Evolutionary conservation across 2,113 vertebrate species (phyloP), one percentile per base, ranked within the genome.

Genomic region (Conger conger): DNA sequence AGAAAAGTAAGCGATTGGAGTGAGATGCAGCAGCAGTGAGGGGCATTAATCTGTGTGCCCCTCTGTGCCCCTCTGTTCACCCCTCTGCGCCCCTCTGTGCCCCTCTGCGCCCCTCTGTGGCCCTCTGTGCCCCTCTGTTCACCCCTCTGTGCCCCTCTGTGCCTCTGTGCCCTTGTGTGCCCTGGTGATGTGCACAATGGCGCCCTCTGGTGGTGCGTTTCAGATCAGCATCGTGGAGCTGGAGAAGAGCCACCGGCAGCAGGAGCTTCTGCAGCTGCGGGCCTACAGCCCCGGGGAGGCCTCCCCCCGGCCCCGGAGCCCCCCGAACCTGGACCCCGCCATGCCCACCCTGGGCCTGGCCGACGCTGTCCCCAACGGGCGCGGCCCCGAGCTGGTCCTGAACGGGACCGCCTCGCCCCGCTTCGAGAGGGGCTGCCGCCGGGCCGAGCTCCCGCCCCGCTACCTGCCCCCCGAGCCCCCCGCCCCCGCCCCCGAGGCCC

Each of bases 141-240:
- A n/a, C n/a, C n/a, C n/a, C n/a, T n/a, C n/a, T n/a, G n/a, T n/a
- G n/a, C n/a, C n/a, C n/a, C n/a, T n/a, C n/a, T n/a, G n/a, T n/a
- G n/a, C n/a, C n/a, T n/a, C n/a, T n/a, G n/a, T n/a, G n/a, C n/a
- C n/a, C n/a, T n/a, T n/a, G 45, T 50, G 45, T 42, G 40, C 40
- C 60, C 60, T 18, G 23, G 6, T 27, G n/a, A n/a, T 33, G 11
- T 11, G 68, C 15, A 77, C 92, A 90, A 89, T 13, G 82, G 54
- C 85, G 83, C 90, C 89, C 86, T 83, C 91, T 92, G 89, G 73
- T 93, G 91, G 92, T 80, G 76, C n/a, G 87, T 88, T 86, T 30
- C 79, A 96, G 98, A 99, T 99, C 91, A 99, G 98, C 93, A 99
- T 99, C 0, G 98, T 99, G 91, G 98, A 99, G 90, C 95, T 99